Evolutionary conservation across 2,797 vertebrate genomes (phyloP).

Genomic region (Hypotaenidia okinawae): DNA sequence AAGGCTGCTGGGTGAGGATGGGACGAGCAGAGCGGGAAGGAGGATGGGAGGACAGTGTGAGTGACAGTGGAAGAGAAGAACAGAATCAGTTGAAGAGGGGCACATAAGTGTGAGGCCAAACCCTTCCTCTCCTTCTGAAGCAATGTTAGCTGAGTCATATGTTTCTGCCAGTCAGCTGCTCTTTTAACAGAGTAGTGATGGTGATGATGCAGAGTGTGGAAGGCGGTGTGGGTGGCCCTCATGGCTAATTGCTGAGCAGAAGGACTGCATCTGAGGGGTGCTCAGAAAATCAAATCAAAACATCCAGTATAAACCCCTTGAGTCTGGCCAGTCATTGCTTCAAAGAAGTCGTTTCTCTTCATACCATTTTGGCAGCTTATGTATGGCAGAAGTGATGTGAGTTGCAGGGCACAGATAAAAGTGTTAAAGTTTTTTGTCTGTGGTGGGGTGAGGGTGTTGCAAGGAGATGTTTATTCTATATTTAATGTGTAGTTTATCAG

Average conservation of each 20-base stretch:
- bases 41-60: background rate
- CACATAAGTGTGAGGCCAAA: accelerated
- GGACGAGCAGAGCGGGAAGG: background rate
- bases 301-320: background rate
- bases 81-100: background rate
- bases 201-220: background rate
- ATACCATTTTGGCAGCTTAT: background rate
- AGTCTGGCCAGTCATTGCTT: background rate
- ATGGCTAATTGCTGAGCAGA: background rate
- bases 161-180: background rate
- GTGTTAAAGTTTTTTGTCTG: background rate
- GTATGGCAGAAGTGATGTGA: background rate
- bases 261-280: background rate
- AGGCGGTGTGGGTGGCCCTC: background rate
- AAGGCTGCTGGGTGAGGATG: background rate
- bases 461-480: background rate
- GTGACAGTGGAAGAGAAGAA: background rate
- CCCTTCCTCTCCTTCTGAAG: background rate
- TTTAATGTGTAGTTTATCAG: background rate
- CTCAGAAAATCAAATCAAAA: background rate
- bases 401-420: background rate
- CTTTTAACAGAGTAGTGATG: background rate
- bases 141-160: slow-evolving; percentile 2
- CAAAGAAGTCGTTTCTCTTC: background rate
- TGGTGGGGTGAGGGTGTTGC: background rate